Evolutionary conservation across 2,113 vertebrate species (phyloP).

Genomic region (Setophaga petechia): DNA sequence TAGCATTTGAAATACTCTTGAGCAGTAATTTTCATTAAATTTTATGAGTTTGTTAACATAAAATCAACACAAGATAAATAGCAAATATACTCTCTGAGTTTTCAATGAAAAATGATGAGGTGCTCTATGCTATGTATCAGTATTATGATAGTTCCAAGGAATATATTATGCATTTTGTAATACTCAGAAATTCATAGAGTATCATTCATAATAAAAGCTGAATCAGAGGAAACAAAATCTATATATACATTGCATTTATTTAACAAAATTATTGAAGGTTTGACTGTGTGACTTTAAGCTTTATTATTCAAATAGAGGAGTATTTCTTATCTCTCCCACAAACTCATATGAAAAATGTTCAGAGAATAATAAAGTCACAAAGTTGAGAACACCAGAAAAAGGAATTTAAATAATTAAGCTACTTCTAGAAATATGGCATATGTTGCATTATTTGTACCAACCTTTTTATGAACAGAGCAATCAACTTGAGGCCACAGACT

Average conservation of each 20-base stretch:
- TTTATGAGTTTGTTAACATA: neutral
- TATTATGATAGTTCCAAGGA: neutral
- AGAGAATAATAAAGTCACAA: neutral
- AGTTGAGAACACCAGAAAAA: neutral
- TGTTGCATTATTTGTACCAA: neutral
- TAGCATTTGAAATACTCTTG: neutral
- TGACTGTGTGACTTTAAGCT: neutral
- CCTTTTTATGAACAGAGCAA: neutral
- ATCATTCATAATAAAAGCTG: neutral
- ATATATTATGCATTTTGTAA: neutral
- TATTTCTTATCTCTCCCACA: neutral
- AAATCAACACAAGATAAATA: neutral
- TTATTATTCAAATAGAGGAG: neutral
- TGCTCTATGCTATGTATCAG: neutral
- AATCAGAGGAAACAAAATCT: neutral
- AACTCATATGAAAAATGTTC: neutral
- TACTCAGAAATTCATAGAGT: neutral
- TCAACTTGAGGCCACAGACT: neutral
- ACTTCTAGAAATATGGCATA: neutral
- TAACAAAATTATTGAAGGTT: neutral
- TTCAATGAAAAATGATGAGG: neutral
- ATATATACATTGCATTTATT: neutral
- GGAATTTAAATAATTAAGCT: neutral
- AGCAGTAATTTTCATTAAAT: neutral
- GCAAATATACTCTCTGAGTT: neutral